Evolutionary conservation across 2,888 invertebrate genomes (phyloP).

Genomic region (Polyommatus icarus): DNA sequence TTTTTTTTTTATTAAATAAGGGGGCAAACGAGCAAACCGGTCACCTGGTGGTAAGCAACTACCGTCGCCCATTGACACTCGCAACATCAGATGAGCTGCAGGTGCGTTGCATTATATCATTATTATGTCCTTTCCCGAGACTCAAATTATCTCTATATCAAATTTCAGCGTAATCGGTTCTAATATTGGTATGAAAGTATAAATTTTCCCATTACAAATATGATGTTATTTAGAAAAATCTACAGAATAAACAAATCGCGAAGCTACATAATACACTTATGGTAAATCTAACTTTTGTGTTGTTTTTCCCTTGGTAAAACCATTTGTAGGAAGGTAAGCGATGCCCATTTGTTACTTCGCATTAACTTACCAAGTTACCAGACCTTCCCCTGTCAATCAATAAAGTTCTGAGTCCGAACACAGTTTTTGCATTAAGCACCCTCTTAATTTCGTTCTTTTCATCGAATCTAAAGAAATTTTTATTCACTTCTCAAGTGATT

Average conservation of each 20-base stretch:
- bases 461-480: not conserved
- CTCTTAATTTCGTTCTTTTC: not conserved
- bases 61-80: too few relatives aligned
- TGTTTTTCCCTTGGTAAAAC: conserved; percentile 1
- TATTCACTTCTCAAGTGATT: not conserved
- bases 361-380: conserved; percentile 11
- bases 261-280: not conserved
- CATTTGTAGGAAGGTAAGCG: conserved; percentile 1
- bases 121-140: too few relatives aligned
- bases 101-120: too few relatives aligned
- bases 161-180: too few relatives aligned
- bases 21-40: too few relatives aligned
- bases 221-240: not conserved
- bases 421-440: conserved; percentile 10
- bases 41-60: too few relatives aligned
- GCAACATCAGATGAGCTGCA: too few relatives aligned
- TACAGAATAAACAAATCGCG: not conserved
- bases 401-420: not conserved
- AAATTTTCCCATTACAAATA: too few relatives aligned
- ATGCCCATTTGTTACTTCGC: not conserved
- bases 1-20: too few relatives aligned
- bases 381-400: not conserved
- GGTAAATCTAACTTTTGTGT: not conserved
- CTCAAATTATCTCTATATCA: too few relatives aligned
- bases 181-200: too few relatives aligned